Evolutionary conservation across 2,113 vertebrate species (phyloP).

Genomic region (Pluvianellus socialis): DNA sequence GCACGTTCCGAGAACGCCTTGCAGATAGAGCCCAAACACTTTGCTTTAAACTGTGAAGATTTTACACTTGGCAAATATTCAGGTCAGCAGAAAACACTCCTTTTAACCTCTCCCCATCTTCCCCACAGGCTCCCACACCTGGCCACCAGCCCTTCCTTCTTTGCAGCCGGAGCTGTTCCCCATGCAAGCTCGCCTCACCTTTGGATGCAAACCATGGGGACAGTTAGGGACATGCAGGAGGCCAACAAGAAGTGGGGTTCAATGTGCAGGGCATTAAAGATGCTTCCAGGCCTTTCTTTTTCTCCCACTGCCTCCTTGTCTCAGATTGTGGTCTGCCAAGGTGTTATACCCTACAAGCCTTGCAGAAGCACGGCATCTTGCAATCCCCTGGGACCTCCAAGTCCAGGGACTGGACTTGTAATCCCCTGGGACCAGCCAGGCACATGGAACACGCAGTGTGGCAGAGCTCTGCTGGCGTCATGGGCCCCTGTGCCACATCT

Average conservation of each 20-base stretch:
- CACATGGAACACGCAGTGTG: fast-evolving
- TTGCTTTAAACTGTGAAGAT: neutral
- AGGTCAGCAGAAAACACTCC: neutral
- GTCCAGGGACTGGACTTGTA: neutral
- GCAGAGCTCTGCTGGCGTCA: neutral
- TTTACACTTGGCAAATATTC: neutral
- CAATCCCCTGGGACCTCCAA: neutral
- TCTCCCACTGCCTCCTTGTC: neutral
- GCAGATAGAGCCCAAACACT: neutral
- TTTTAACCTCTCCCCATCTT: neutral
- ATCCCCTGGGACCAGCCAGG: neutral
- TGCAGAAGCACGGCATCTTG: neutral
- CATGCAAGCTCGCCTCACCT: neutral
- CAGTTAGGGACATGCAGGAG: fast-evolving
- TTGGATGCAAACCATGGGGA: fast-evolving
- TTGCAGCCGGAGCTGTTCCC: neutral
- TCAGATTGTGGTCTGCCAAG: neutral
- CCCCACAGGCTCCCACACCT: neutral
- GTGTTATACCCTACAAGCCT: neutral
- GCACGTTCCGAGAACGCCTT: neutral
- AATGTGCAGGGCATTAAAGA: neutral
- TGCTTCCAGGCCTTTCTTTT: neutral
- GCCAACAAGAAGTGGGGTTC: neutral
- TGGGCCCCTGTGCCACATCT: neutral
- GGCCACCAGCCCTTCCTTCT: neutral